Evolutionary conservation across 2,797 vertebrate species (phyloP).

Genomic region (Epinephelus coioides): DNA sequence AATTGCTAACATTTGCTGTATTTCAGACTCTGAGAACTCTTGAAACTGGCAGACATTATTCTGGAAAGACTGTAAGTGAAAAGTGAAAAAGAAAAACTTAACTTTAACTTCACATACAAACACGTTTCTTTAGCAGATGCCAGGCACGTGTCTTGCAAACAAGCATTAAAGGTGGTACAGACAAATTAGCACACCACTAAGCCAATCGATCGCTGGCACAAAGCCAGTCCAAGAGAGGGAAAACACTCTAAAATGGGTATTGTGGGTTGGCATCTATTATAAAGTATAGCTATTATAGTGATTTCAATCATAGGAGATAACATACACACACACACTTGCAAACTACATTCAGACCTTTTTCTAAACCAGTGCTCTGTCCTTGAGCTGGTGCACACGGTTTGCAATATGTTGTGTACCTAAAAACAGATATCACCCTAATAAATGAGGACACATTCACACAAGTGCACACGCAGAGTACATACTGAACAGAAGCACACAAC

Average conservation of each 20-base stretch:
- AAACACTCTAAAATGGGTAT: constrained; percentile 22
- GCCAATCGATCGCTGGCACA: constrained; percentile 35
- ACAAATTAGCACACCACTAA: constrained; percentile 34
- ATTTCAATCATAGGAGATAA: constrained; percentile 6
- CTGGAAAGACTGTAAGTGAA: neutral
- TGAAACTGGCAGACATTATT: constrained; percentile 15
- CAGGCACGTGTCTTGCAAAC: constrained; percentile 9
- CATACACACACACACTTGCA: neutral
- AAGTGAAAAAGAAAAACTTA: neutral
- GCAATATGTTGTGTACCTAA: neutral
- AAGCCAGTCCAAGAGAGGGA: constrained; percentile 19
- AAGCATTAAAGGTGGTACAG: constrained; percentile 22
- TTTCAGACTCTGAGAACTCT: constrained; percentile 1
- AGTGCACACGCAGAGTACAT: constrained; percentile 9
- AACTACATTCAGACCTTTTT: constrained; percentile 19
- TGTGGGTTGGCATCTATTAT: constrained; percentile 1
- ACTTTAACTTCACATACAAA: constrained; percentile 22
- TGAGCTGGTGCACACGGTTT: constrained; percentile 12
- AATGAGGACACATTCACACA: constrained; percentile 8
- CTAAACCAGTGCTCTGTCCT: constrained; percentile 12
- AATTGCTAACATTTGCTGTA: constrained; percentile 21
- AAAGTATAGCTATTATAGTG: constrained; percentile 10
- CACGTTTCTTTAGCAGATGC: constrained; percentile 14
- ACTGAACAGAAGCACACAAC: neutral
- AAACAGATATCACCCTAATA: neutral